Percentiles rank a stretch among this genome's conserved stretches.
Conservation (phyloP, 2,888 invertebrate genomes). For the Dorcus hopei region DNA sequence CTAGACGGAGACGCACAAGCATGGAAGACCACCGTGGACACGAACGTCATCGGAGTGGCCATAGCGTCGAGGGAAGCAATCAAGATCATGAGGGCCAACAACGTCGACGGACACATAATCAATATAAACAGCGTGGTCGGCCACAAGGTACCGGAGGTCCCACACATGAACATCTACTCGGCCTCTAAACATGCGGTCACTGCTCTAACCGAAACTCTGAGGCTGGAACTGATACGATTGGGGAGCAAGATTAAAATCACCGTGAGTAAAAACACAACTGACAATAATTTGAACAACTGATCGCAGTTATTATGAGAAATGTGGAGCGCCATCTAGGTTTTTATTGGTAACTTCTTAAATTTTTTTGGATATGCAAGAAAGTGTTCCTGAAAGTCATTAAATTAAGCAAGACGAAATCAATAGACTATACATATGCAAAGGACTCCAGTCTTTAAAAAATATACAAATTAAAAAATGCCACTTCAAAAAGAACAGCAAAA, state of each 20-base stretch:
- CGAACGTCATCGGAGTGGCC: constrained; percentile 12
- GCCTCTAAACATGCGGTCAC: constrained; percentile 30
- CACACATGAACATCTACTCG: constrained; percentile 26
- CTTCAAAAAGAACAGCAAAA: no score
- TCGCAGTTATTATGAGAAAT: neutral
- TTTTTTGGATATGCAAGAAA: no score
- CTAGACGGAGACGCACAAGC: constrained; percentile 13
- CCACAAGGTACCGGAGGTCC: constrained; percentile 29
- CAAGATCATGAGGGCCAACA: constrained; percentile 30
- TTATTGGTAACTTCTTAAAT: neutral
- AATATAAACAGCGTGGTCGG: constrained; percentile 37
- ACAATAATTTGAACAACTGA: constrained; percentile 2
- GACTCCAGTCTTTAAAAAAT: neutral
- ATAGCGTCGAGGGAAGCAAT: constrained; percentile 36
- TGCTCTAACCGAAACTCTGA: constrained; percentile 23
- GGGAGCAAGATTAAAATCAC: constrained; percentile 31
- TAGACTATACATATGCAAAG: no score
- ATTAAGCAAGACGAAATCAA: no score
- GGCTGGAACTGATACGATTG: constrained; percentile 18
- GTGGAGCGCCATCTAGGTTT: neutral
- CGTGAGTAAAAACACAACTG: constrained; percentile 11
- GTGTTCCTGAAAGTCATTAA: no score
- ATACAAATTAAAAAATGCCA: no score
- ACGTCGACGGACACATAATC: constrained; percentile 36
- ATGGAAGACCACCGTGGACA: constrained; percentile 13